phyloP scores from a whole-genome alignment of 2,888 invertebrate species.

The Eurois occulta region DNA sequence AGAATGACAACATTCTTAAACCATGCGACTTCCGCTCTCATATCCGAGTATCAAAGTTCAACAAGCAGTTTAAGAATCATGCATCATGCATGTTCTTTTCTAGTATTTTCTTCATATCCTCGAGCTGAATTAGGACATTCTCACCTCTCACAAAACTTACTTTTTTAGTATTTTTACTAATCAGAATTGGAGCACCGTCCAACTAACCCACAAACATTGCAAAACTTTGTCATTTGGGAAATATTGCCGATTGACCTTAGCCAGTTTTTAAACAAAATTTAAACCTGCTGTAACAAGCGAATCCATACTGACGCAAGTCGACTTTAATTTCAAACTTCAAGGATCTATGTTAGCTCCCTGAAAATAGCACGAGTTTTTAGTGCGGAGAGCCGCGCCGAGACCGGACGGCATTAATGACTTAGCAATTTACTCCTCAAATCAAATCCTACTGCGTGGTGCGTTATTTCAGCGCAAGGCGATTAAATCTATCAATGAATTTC shows the following conservation, averaged over 20 bases:
- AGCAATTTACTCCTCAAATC: slow-evolving; percentile 88
- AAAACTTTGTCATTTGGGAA: not conserved
- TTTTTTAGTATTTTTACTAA: not conserved
- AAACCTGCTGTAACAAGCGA: slow-evolving; percentile 38
- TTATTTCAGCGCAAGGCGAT: slow-evolving; percentile 87
- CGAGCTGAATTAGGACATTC: not conserved
- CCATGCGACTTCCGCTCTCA: not conserved
- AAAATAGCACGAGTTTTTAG: slow-evolving; percentile 86
- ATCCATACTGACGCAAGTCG: slow-evolving; percentile 73
- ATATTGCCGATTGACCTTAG: not conserved
- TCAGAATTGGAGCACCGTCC: not conserved
- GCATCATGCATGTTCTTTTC: too few relatives aligned
- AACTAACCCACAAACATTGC: not conserved
- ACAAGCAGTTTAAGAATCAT: not conserved
- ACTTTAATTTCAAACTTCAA: slow-evolving; percentile 77
- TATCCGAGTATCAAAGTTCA: not conserved
- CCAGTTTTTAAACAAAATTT: slow-evolving; percentile 31
- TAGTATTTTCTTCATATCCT: not conserved
- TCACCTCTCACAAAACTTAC: not conserved
- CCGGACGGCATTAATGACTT: slow-evolving; percentile 89
- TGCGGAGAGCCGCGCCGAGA: slow-evolving; percentile 75
- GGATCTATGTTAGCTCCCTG: slow-evolving; percentile 76
- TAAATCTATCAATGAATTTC: slow-evolving; percentile 90
- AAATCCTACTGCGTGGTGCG: slow-evolving; percentile 81
- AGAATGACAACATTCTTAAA: not conserved